Evolutionary conservation across 2,113 vertebrate genomes (phyloP), one percentile per base, ranked within the genome.

Genomic region (Podocnemis expansa): DNA sequence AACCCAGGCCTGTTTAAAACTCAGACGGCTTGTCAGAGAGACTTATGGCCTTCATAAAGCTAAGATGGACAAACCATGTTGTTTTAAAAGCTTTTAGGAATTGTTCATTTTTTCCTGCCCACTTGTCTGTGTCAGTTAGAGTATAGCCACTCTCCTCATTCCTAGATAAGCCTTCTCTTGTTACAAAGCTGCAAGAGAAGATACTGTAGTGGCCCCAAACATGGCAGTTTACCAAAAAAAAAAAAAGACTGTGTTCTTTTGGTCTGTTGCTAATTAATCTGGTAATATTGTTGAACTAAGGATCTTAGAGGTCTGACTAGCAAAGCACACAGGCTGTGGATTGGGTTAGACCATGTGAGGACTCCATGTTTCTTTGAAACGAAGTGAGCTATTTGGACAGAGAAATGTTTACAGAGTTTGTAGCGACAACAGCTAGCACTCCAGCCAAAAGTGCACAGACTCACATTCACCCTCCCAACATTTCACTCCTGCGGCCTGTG

Each of bases 31-130:
- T 95, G 84, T 84, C 94, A 87, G 85, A 93, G 87, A 87, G 88
- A 97, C 96, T 97, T 97, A 96, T 76, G 78, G 91, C 94, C 94
- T 91, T 90, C 87, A 93, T 95, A 97, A 95, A 81, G 56, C 84
- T 52, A 84, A 93, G 95, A 89, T 96, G 81, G 96, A 95, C 93
- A 95, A 95, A 95, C 52, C 90, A 51, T 43, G 84, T 89, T 80
- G 67, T 56, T 95, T 96, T 93, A 91, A 97, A 94, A 91, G 82
- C 89, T 70, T 95, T 92, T 95, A 94, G 82, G 82, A 93, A 95
- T 56, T 94, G 75, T 91, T 78, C 91, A 80, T 92, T 96, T 92
- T 83, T 98, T 63, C 91, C 73, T 92, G 60, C 45, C 79, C 45
- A 87, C 87, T 92, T 96, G 91, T 95, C 70, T 63, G 52, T 93